Base-by-base conservation (phyloP, 1,140 invertebrate species). In the Brachionus asplanchnoidis region DNA sequence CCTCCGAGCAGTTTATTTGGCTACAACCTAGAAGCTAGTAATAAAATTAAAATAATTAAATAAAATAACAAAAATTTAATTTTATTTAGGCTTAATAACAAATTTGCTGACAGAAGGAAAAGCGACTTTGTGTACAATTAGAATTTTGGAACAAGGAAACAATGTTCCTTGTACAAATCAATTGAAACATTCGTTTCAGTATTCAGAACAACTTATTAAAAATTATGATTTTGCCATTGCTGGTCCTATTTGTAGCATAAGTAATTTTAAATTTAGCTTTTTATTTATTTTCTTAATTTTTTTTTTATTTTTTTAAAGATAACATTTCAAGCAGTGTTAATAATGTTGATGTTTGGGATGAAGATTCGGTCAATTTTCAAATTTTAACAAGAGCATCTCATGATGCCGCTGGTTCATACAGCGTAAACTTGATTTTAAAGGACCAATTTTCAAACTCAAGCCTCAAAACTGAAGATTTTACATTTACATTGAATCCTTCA, bases 241-340 rank as follows among this genome's bases (percentile, higher is more conserved):
- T 26, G 79, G 79, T 23, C 79, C 79, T 6, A 40, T 82, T 40
- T 82, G 79, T 53, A 82, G 79, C 53, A 82, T 82, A 23, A 82
- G 79, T 82, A 82, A 80, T 28, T 53, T 32, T 42, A n/a, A 40
- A 17, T 42, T 40, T n/a, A 40, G 23, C 1, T 50, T n/a, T 26
- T 9, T 17, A 36, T 36, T 23, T 11, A 66, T 44, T n/a, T 17
- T 42, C 3, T 28, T 42, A 82, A 26, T 12, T 14, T 44, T 40
- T 44, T 44, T 42, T 28, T 42, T 66, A 26, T 12, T 14, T 44
- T 40, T 44, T 44, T 42, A 12, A 42, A 82, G 79, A 82, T 68
- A 82, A 82, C 65, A 32, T 82, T 28, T 42, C 79, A 14, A 65
- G 1, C 3, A 17, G n/a, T 20, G 53, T 82, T 14, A 65, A 28